Base-by-base conservation (phyloP, 1,140 invertebrate genomes). In the Cepaea nemoralis region DNA sequence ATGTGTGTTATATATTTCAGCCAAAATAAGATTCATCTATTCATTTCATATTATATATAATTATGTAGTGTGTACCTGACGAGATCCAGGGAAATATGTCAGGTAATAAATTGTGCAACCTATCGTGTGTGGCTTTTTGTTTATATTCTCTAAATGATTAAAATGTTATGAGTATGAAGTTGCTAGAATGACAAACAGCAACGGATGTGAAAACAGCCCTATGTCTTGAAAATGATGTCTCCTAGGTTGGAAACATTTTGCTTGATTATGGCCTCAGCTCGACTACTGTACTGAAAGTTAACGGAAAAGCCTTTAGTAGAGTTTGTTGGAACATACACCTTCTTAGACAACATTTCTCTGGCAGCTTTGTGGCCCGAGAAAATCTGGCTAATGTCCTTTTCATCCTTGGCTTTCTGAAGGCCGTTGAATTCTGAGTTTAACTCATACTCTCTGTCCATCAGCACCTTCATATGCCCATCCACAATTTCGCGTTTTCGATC, bases 311-410 rank as follows among this genome's bases (percentile, higher is more conserved):
- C 86, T 78, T 86, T 84, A 12, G 85, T 85, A 10, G 85, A 87
- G 31, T 87, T 82, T 10, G 81, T 85, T 8, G 86, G 87, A 16
- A 89, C 84, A 27, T 86, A 45, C 12, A 88, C 87, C 74, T 87
- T 84, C 31, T 83, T 79, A 37, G 76, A 77, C 55, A 90, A 82
- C 10, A 85, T 82, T 39, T 90, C 85, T 24, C 85, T 80, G 0
- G 89, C 87, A 19, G 81, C 81, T 82, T 89, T 86, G 77, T 90
- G 88, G n/a, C 85, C 85, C 12, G 84, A 86, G 78, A 90, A 89
- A 87, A 90, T 88, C 50, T 84, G 81, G 35, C 86, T 84, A 19
- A 90, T 86, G 79, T 90, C 87, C 79, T 87, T 88, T 2, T 85
- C 82, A 35, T 87, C 83, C 83, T 85, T 85, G 55, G 89, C 88